Conservation (phyloP, 2,113 vertebrate species). For the Oenanthe melanoleuca region DNA sequence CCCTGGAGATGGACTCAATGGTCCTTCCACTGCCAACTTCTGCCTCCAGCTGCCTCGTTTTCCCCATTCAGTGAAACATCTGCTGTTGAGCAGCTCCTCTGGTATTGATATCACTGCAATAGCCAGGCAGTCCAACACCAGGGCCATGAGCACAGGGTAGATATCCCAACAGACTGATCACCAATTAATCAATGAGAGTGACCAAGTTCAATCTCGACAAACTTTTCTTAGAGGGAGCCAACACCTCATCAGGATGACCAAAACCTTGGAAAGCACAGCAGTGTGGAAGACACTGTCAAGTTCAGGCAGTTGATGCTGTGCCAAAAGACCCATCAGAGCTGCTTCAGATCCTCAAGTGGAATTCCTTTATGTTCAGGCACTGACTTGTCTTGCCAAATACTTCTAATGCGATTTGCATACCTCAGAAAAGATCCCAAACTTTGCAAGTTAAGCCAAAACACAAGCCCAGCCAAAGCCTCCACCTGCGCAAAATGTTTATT, state of each 20-base stretch:
- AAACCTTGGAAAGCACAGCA: neutral
- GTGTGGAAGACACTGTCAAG: neutral
- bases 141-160: neutral
- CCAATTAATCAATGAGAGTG: neutral
- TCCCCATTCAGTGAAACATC: neutral
- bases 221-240: neutral
- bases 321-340: neutral
- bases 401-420: conserved; percentile 47
- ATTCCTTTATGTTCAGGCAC: conserved; percentile 49
- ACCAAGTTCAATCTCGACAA: neutral
- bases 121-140: neutral
- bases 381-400: conserved; percentile 51
- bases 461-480: conserved; percentile 57
- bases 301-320: neutral
- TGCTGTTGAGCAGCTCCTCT: neutral
- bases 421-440: conserved; percentile 52
- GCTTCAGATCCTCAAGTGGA: conserved; percentile 2
- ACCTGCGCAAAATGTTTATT: conserved; percentile 64
- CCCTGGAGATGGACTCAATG: neutral
- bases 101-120: neutral
- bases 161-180: neutral
- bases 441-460: conserved; percentile 55
- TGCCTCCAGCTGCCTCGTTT: neutral
- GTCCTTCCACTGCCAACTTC: neutral
- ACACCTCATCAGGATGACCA: neutral